Conservation (phyloP, 2,888 invertebrate genomes). For the Chrysodeixis includens region DNA sequence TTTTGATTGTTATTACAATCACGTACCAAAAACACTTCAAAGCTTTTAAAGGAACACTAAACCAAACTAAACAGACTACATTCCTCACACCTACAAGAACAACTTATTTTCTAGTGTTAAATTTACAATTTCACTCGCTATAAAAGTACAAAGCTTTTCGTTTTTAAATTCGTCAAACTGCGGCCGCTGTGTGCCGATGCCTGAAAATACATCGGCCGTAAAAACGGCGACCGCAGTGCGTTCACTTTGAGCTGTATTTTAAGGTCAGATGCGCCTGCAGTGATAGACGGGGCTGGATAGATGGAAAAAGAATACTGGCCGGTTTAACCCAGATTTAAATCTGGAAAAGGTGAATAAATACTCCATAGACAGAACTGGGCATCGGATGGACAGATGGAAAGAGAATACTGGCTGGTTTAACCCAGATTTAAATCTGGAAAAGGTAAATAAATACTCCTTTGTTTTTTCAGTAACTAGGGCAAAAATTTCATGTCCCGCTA, state of each 20-base stretch:
- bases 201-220: conserved; percentile 46
- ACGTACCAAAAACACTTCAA: background rate
- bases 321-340: background rate
- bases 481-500: too few relatives aligned
- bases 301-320: background rate
- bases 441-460: background rate
- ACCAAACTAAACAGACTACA: background rate
- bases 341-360: background rate
- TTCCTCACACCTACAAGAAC: background rate
- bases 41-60: background rate
- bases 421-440: background rate
- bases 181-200: conserved; percentile 24
- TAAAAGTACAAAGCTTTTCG: background rate
- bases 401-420: background rate
- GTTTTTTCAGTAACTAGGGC: background rate
- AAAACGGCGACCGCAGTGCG: conserved; percentile 34
- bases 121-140: background rate
- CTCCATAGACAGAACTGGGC: too few relatives aligned
- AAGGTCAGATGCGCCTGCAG: conserved; percentile 17
- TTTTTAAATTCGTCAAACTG: conserved; percentile 24
- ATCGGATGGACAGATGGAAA: background rate
- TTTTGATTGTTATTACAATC: too few relatives aligned
- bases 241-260: conserved; percentile 10
- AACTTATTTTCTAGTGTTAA: background rate
- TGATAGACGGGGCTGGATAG: conserved; percentile 11